Percentiles rank a stretch among this genome's conserved stretches.
Evolutionary conservation across 2,888 invertebrate genomes (phyloP).

Genomic region (Lasius platythorax): DNA sequence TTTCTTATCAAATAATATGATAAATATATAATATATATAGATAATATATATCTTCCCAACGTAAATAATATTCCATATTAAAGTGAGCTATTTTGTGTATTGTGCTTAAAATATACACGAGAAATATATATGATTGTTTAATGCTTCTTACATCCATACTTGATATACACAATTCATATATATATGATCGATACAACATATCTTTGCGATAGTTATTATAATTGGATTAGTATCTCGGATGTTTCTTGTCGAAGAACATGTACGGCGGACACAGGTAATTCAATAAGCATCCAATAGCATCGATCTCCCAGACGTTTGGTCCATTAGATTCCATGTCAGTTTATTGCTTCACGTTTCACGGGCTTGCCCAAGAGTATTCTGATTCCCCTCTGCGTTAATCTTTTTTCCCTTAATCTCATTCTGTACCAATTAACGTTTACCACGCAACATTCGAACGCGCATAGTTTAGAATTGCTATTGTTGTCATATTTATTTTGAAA

Average conservation of each 20-base stretch:
- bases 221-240: slow-evolving; percentile 42
- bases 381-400: slow-evolving; percentile 60
- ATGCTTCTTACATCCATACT: not conserved
- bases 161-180: slow-evolving; percentile 4
- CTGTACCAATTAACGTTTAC: slow-evolving; percentile 64
- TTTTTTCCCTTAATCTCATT: slow-evolving; percentile 67
- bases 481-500: not conserved
- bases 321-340: slow-evolving; percentile 83
- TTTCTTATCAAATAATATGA: not conserved
- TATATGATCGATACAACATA: slow-evolving; percentile 13
- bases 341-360: slow-evolving; percentile 84
- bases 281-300: slow-evolving; percentile 79
- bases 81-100: not conserved
- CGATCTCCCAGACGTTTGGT: slow-evolving; percentile 82
- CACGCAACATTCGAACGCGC: not conserved
- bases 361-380: slow-evolving; percentile 78
- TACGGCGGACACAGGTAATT: slow-evolving; percentile 76
- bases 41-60: not conserved
- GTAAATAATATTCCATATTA: not conserved
- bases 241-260: slow-evolving; percentile 55
- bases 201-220: slow-evolving; percentile 36
- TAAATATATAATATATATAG: not conserved
- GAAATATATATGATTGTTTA: not conserved
- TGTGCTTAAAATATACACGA: not conserved
- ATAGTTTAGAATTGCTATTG: slow-evolving; percentile 8